Evolutionary conservation across 2,797 vertebrate species (phyloP).

Genomic region (Staurois parvus): DNA sequence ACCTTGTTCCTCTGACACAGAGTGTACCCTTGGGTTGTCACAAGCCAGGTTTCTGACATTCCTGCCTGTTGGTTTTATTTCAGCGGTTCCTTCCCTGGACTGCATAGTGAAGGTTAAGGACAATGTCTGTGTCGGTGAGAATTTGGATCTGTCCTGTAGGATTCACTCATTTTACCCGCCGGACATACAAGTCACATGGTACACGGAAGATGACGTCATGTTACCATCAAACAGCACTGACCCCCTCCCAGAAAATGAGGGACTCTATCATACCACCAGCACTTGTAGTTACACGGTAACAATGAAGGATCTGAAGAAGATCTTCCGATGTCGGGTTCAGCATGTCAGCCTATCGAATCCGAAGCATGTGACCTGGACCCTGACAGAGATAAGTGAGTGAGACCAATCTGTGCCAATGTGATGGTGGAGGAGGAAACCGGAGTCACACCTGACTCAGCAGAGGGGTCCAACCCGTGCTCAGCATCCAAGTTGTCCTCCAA

Average conservation of each 20-base stretch:
- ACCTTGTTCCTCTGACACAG: too few relatives aligned
- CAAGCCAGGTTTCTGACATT: too few relatives aligned
- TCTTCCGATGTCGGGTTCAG: slow-evolving; percentile 32
- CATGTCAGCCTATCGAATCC: slow-evolving; percentile 6
- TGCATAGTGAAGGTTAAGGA: not conserved
- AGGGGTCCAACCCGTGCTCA: too few relatives aligned
- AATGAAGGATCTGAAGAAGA: not conserved
- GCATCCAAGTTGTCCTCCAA: too few relatives aligned
- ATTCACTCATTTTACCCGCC: slow-evolving; percentile 1
- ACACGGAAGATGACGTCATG: not conserved
- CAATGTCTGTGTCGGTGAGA: not conserved
- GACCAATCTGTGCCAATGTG: too few relatives aligned
- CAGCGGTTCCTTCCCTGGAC: slow-evolving; percentile 20
- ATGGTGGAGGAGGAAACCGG: too few relatives aligned
- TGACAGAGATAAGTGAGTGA: slow-evolving; percentile 28
- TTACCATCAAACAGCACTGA: not conserved
- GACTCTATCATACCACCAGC: slow-evolving; percentile 7
- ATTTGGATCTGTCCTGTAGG: slow-evolving; percentile 4
- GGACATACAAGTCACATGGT: not conserved
- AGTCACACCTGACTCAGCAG: too few relatives aligned
- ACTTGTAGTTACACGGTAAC: not conserved
- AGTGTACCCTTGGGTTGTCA: too few relatives aligned
- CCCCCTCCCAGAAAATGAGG: not conserved
- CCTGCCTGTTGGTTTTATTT: not conserved
- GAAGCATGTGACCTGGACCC: not conserved